A percentile compares a stretch with the other conserved stretches of the same genome.
Conservation (phyloP, 2,797 vertebrate species). For the Lophotriccus pileatus region DNA sequence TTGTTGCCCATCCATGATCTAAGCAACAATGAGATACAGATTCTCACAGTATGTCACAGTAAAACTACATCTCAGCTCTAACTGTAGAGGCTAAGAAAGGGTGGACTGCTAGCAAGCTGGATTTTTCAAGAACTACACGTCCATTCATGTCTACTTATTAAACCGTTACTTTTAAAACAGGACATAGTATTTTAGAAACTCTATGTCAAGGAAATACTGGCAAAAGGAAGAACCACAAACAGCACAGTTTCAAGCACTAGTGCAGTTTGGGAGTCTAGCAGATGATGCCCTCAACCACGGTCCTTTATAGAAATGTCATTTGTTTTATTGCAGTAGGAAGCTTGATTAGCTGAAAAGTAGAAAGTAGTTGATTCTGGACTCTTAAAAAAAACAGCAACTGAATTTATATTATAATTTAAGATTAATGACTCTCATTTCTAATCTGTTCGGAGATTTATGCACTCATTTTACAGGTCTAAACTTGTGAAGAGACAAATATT, state of each 20-base stretch:
- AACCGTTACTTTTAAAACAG: background rate
- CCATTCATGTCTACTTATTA: background rate
- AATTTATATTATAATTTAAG: background rate
- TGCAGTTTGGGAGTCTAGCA: background rate
- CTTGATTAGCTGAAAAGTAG: background rate
- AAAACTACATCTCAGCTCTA: background rate
- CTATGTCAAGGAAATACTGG: background rate
- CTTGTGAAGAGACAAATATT: background rate
- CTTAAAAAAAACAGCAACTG: background rate
- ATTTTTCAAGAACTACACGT: background rate
- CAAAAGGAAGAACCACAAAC: background rate
- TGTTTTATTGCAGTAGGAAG: background rate
- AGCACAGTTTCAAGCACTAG: background rate
- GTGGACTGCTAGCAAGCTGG: background rate
- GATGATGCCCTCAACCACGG: background rate
- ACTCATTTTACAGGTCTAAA: background rate
- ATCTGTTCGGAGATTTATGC: background rate
- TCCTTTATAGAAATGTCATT: background rate
- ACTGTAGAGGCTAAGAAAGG: background rate
- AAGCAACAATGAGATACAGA: constrained; percentile 55
- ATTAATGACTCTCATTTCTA: background rate
- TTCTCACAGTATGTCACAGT: constrained; percentile 44
- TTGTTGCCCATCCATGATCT: constrained; percentile 63
- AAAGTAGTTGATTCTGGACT: background rate
- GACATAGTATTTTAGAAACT: background rate